Percentiles rank a stretch among this genome's conserved stretches.
Evolutionary conservation across 2,888 invertebrate genomes (phyloP).

Genomic region (Eupithecia dodoneata): DNA sequence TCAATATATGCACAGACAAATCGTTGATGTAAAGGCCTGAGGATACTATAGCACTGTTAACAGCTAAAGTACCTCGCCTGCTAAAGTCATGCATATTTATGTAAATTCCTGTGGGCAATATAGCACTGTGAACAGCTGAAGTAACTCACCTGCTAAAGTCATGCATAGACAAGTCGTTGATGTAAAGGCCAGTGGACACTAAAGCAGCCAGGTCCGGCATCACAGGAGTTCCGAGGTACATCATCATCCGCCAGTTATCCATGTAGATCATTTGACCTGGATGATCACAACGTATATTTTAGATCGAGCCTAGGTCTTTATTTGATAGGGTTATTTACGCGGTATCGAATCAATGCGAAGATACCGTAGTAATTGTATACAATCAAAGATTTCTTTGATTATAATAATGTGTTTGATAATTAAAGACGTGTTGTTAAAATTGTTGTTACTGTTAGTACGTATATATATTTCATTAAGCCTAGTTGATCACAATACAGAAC

Average conservation of each 20-base stretch:
- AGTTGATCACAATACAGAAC: no score
- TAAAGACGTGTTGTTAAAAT: no score
- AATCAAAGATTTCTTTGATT: no score
- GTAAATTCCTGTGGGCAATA: no score
- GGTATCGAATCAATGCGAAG: neutral
- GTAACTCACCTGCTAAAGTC: conserved; percentile 94
- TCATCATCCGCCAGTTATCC: conserved; percentile 99
- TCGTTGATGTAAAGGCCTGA: conserved; percentile 98
- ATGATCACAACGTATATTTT: conserved; percentile 25
- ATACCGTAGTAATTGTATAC: neutral
- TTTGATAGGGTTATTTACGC: neutral
- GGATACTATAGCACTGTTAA: conserved; percentile 88
- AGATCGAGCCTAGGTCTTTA: neutral
- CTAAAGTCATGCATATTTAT: no score
- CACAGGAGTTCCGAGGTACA: conserved; percentile 98
- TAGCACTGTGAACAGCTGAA: no score
- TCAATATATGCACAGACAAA: conserved; percentile 99
- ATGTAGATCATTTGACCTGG: conserved; percentile 99
- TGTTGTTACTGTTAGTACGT: no score
- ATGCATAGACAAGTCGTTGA: conserved; percentile 99
- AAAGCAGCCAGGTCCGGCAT: conserved; percentile 97
- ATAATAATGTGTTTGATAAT: no score
- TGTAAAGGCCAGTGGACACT: conserved; percentile 96
- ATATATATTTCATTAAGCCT: no score
- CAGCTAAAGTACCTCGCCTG: no score